Evolutionary conservation across 2,888 invertebrate genomes (phyloP).

Genomic region (Scaptomyza polygonia): DNA sequence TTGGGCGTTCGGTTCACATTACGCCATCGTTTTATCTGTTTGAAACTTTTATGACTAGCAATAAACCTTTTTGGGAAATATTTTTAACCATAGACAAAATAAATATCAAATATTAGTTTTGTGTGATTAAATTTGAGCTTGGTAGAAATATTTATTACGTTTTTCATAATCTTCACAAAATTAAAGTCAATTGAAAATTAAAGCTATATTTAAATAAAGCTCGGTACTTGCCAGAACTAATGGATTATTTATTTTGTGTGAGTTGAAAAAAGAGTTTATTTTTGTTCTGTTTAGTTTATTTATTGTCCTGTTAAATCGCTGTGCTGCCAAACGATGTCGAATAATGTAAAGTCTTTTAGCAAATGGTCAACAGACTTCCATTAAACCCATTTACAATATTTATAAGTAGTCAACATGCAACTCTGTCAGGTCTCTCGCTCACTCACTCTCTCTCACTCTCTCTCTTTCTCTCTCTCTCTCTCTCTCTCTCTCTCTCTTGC

Average conservation of each 20-base stretch:
- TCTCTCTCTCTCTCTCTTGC: not conserved
- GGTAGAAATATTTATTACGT: too few species aligned
- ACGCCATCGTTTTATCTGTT: slow-evolving; percentile 12
- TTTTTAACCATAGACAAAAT: too few species aligned
- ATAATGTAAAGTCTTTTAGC: slow-evolving; percentile 31
- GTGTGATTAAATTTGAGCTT: too few species aligned
- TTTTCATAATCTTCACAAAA: too few species aligned
- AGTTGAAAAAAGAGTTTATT: not conserved
- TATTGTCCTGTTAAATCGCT: slow-evolving; percentile 16
- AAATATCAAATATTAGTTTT: too few species aligned
- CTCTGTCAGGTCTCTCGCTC: slow-evolving; percentile 18
- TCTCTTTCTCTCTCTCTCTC: too few species aligned
- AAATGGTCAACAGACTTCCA: slow-evolving; percentile 49
- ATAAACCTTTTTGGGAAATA: slow-evolving; percentile 2
- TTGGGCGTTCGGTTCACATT: slow-evolving; percentile 14
- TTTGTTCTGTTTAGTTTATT: slow-evolving; percentile 1
- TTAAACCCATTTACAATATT: slow-evolving; percentile 54
- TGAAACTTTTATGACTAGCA: slow-evolving; percentile 21
- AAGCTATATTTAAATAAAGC: too few species aligned
- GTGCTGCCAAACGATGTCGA: slow-evolving; percentile 18
- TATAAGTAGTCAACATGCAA: slow-evolving; percentile 56
- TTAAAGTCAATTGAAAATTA: too few species aligned
- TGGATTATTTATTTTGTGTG: not conserved
- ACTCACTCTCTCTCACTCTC: slow-evolving; percentile 2
- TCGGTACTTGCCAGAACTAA: not conserved